Percentiles rank a stretch among this genome's conserved stretches.
Conservation (phyloP, 2,113 vertebrate species). For the Barbus barbus region DNA sequence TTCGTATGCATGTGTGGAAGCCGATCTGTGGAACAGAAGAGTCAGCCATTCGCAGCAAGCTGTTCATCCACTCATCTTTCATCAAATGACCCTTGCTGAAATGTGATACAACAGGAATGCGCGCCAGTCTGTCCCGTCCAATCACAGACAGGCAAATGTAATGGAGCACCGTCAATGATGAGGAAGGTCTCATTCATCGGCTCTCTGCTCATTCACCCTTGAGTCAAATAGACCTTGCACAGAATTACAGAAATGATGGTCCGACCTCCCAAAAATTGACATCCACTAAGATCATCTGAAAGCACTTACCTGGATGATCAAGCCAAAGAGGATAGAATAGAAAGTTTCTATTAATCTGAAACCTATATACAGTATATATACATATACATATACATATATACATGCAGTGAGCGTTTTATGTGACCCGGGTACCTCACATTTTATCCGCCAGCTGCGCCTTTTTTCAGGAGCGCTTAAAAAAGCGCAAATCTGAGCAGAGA, state of each 20-base stretch:
- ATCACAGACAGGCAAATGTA: conserved; percentile 7
- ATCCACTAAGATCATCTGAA: background rate
- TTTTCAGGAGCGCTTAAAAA: too few species aligned
- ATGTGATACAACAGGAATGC: conserved; percentile 64
- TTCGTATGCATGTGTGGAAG: background rate
- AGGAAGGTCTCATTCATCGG: conserved; percentile 62
- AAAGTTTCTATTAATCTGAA: too few species aligned
- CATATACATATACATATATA: too few species aligned
- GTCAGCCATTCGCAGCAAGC: conserved; percentile 61
- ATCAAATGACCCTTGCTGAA: conserved; percentile 68
- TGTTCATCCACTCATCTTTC: conserved; percentile 54
- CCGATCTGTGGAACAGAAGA: conserved; percentile 52
- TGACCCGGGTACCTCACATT: too few species aligned
- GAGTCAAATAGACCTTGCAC: background rate
- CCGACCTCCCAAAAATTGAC: background rate
- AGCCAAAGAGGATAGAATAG: too few species aligned
- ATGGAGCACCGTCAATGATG: conserved; percentile 42
- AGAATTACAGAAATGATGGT: background rate
- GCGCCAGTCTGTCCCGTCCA: conserved; percentile 44
- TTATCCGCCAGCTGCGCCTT: too few species aligned
- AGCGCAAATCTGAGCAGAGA: too few species aligned
- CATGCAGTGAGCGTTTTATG: too few species aligned
- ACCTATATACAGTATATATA: too few species aligned
- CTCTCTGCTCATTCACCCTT: conserved; percentile 64
- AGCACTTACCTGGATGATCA: background rate